These are phyloP conservation scores for Prenolepis imparis DNA, from an alignment of 2,888 invertebrate species.

Conservation along the genomic window DNA sequence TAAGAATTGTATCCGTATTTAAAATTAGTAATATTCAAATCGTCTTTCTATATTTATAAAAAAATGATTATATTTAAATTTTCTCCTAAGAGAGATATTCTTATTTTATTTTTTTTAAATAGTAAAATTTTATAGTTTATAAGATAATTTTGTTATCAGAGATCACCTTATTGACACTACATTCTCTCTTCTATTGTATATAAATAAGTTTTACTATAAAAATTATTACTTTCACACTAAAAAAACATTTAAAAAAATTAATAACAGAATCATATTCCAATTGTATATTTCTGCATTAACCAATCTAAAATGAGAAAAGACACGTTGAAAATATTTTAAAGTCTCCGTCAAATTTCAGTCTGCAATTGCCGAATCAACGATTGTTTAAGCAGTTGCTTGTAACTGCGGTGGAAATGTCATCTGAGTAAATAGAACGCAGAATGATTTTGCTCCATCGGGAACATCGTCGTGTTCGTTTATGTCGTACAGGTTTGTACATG, in stretches of 20 bases:
- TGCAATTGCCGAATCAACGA: constrained; percentile 51
- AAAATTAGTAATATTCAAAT: background rate
- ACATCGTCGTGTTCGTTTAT: constrained; percentile 46
- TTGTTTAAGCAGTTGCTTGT: constrained; percentile 81
- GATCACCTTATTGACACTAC: background rate
- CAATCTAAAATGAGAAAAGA: background rate
- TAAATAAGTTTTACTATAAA: background rate
- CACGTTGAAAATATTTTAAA: constrained; percentile 37
- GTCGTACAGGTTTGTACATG: constrained; percentile 67
- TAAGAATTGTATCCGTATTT: background rate
- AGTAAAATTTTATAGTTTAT: background rate
- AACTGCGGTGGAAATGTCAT: constrained; percentile 79
- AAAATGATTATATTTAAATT: background rate
- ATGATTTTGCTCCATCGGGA: constrained; percentile 50
- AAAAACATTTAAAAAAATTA: background rate
- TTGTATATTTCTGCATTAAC: background rate
- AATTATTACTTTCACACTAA: background rate
- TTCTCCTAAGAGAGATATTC: background rate
- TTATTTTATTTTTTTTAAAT: background rate
- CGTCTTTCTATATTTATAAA: background rate
- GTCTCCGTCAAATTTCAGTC: constrained; percentile 43
- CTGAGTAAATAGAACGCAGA: constrained; percentile 77
- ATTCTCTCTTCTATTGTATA: background rate
- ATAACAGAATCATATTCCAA: background rate
- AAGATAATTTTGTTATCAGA: background rate